Percentiles rank a stretch among this genome's conserved stretches.
Evolutionary conservation across 2,888 invertebrate species (phyloP).

Genomic region (Thysanoteuthis rhombus): DNA sequence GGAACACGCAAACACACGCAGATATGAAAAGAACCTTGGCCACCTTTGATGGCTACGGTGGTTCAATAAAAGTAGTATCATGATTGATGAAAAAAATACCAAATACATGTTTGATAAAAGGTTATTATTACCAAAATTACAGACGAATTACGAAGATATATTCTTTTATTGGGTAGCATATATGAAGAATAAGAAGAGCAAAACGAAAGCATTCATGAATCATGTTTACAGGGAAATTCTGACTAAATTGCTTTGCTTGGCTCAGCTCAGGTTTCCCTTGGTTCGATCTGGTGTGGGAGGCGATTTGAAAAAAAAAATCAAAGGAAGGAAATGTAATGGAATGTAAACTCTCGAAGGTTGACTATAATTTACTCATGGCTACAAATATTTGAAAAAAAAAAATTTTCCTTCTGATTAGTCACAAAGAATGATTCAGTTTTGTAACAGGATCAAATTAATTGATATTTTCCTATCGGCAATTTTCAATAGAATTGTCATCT

Average conservation of each 20-base stretch:
- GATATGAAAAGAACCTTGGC: too few relatives aligned
- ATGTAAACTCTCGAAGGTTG: neutral
- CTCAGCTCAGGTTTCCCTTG: neutral
- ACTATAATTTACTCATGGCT: neutral
- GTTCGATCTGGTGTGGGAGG: neutral
- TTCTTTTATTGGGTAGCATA: too few relatives aligned
- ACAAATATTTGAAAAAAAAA: neutral
- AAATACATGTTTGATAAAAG: too few relatives aligned
- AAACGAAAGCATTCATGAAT: neutral
- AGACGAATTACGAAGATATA: too few relatives aligned
- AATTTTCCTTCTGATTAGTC: neutral
- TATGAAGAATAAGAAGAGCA: neutral
- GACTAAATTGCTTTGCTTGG: neutral
- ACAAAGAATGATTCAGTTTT: neutral
- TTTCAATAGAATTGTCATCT: neutral
- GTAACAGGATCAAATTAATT: neutral
- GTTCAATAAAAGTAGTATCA: too few relatives aligned
- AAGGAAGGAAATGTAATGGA: neutral
- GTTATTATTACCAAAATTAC: too few relatives aligned
- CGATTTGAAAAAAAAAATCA: neutral
- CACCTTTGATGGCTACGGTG: too few relatives aligned
- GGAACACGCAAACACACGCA: too few relatives aligned
- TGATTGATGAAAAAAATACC: too few relatives aligned
- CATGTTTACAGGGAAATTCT: neutral
- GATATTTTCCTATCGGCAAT: neutral